Evolutionary conservation across 2,888 invertebrate species (phyloP).

Genomic region (Chironomus riparius): DNA sequence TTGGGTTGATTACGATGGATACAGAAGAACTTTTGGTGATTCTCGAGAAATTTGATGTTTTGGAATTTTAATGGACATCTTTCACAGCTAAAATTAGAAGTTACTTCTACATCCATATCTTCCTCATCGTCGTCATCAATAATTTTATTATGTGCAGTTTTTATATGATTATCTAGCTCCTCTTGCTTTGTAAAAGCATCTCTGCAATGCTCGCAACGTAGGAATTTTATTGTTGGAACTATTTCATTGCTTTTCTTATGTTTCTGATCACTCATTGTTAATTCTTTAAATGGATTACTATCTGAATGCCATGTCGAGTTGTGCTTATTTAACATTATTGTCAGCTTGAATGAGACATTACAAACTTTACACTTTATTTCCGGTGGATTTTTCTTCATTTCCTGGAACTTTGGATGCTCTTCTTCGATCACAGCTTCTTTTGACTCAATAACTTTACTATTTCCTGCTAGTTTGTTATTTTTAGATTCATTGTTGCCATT

Average conservation of each 20-base stretch:
- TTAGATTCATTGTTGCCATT: no score
- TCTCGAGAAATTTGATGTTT: not conserved
- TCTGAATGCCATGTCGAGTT: conserved; percentile 1
- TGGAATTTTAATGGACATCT: conserved; percentile 4
- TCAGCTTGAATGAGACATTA: not conserved
- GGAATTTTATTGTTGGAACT: not conserved
- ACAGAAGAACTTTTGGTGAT: conserved; percentile 19
- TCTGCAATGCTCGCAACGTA: not conserved
- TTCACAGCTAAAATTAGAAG: not conserved
- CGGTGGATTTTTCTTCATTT: not conserved
- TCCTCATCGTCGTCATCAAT: no score
- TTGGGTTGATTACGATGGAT: not conserved
- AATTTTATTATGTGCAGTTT: not conserved
- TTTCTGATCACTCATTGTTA: conserved; percentile 10
- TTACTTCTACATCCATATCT: no score
- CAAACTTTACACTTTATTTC: conserved; percentile 6
- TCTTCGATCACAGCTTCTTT: not conserved
- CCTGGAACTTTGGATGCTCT: conserved; percentile 18
- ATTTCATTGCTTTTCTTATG: not conserved
- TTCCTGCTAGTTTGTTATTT: no score
- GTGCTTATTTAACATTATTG: conserved; percentile 19
- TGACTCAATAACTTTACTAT: not conserved
- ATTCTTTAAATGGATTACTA: not conserved
- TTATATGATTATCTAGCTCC: not conserved
- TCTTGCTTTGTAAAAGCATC: not conserved